These are phyloP conservation scores for Sicus ferrugineus DNA, from an alignment of 2,888 invertebrate genomes.

Conservation along the genomic window DNA sequence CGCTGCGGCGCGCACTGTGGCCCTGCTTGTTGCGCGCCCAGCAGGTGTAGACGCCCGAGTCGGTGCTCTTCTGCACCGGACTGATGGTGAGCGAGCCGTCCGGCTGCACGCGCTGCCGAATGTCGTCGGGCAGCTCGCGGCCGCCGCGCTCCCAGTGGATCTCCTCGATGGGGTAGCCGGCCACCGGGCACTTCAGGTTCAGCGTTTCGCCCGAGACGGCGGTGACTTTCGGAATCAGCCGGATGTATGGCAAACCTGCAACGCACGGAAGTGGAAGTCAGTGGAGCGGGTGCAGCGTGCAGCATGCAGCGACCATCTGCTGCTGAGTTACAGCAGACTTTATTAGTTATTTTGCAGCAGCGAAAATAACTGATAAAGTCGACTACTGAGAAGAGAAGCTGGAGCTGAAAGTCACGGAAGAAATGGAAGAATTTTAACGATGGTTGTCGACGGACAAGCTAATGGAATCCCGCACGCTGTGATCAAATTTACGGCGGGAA, in stretches of 20 bases:
- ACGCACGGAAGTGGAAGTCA: slow-evolving; percentile 6
- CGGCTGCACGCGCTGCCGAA: slow-evolving; percentile 76
- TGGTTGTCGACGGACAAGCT: too few relatives aligned
- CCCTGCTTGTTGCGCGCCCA: slow-evolving; percentile 81
- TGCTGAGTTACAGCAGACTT: too few relatives aligned
- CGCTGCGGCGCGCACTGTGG: slow-evolving; percentile 75
- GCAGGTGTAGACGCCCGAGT: slow-evolving; percentile 83
- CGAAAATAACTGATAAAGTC: too few relatives aligned
- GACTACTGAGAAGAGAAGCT: too few relatives aligned
- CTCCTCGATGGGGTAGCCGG: slow-evolving; percentile 82
- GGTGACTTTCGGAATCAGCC: slow-evolving; percentile 81
- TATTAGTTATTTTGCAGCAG: too few relatives aligned
- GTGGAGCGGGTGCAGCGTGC: background rate
- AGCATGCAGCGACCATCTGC: too few relatives aligned
- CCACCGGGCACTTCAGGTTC: slow-evolving; percentile 80
- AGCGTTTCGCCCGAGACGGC: slow-evolving; percentile 81
- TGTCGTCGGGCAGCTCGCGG: slow-evolving; percentile 78
- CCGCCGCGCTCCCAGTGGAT: slow-evolving; percentile 82
- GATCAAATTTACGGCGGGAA: too few relatives aligned
- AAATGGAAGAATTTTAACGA: too few relatives aligned
- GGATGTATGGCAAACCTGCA: slow-evolving; percentile 79
- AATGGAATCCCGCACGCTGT: too few relatives aligned
- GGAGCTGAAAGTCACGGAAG: too few relatives aligned
- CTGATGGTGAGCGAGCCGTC: slow-evolving; percentile 80
- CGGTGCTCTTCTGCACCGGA: slow-evolving; percentile 77